Base-by-base conservation (phyloP, 2,113 vertebrate species). In the Aramus guarauna region DNA sequence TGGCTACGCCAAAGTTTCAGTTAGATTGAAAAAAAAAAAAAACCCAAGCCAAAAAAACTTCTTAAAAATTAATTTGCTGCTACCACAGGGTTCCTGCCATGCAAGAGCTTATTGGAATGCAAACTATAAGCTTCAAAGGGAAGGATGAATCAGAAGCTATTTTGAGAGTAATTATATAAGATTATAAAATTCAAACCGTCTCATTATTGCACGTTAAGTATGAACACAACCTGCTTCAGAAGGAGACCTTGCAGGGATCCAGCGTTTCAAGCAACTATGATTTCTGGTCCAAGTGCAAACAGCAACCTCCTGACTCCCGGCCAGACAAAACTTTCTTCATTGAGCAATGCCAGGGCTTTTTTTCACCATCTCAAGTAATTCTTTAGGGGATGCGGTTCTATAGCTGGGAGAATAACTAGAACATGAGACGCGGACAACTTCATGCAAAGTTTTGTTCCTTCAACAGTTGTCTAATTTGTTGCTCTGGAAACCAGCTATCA, bases 121-220 rank as follows among this genome's bases (percentile, higher is more conserved):
- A 85, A 97, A 97, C 95, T 72, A 80, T 92, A 75, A 85, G 81
- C 94, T 98, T 98, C 97, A 98, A 97, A 98, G 93, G 86, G 91
- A 93, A 94, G 94, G 94, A 94, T 97, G 95, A 96, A 95, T 97
- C 93, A 95, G 83, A 95, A 92, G 92, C 64, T 95, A 94, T 97
- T 97, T 96, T 96, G 85, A 94, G 95, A 92, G 87, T 97, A 97
- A 97, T 97, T 96, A 95, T 97, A 95, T 88, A 98, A 97, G 88
- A 91, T 94, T 85, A 93, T 82, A 96, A 97, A 93, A 89, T 90
- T 92, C 90, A 91, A 94, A 94, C 66, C 68, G 59, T 91, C 92
- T 96, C 89, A 85, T 83, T 89, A 97, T 83, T 90, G 92, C 86
- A 87, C 0, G 11, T 78, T 86, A 37, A 96, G 84, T 73, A 55